These are phyloP conservation scores for Thecophora atra DNA, from an alignment of 2,888 invertebrate genomes.

Conservation along the genomic window DNA sequence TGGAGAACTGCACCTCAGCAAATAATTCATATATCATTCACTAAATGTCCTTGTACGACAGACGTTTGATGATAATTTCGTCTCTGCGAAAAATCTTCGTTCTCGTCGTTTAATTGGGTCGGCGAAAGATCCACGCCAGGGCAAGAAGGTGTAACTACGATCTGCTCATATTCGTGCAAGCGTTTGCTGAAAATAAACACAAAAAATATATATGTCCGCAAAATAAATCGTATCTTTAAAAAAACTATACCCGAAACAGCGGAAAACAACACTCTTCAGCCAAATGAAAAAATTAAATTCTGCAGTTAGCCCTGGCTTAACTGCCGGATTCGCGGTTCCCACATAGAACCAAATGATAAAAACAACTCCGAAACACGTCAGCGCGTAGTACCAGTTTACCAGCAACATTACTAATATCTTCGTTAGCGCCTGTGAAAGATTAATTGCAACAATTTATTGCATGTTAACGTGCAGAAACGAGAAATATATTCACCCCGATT, in stretches of 20 bases:
- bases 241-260: constrained; percentile 77
- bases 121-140: constrained; percentile 82
- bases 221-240: neutral
- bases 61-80: constrained; percentile 93
- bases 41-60: constrained; percentile 72
- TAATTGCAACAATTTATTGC: neutral
- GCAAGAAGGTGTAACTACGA: constrained; percentile 85
- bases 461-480: neutral
- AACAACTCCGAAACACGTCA: constrained; percentile 82
- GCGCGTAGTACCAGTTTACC: constrained; percentile 92
- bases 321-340: constrained; percentile 93
- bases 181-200: constrained; percentile 70
- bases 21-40: constrained; percentile 56
- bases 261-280: constrained; percentile 77
- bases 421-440: constrained; percentile 76
- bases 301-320: constrained; percentile 88
- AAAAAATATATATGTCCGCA: neutral
- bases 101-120: constrained; percentile 92
- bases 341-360: constrained; percentile 93
- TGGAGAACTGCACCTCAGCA: no score
- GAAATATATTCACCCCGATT: constrained; percentile 77
- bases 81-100: constrained; percentile 92
- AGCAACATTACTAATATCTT: constrained; percentile 91
- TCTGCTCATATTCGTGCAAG: constrained; percentile 83
- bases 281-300: constrained; percentile 84